phyloP scores from a whole-genome alignment of 2,888 invertebrate species.

The Microctonus aethiopoides region DNA sequence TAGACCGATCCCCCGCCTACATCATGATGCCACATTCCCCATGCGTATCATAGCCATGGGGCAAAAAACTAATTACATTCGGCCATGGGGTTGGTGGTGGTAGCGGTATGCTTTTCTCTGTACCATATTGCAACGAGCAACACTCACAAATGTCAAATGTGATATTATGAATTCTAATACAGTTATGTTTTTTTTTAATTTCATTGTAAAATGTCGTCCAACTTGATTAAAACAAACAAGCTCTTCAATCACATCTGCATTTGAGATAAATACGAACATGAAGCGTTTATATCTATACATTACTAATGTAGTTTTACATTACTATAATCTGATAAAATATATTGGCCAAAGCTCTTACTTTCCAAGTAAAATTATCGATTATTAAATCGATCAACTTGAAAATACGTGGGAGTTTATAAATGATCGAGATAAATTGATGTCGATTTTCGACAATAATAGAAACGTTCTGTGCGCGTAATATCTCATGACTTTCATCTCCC shows the following conservation, averaged over 20 bases:
- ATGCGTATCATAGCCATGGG: constrained; percentile 57
- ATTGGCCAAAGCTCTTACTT: not conserved
- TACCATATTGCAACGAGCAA: constrained; percentile 58
- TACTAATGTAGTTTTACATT: not conserved
- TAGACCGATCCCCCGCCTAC: constrained; percentile 43
- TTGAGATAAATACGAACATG: no score
- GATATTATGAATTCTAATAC: constrained; percentile 54
- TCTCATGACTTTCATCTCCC: constrained; percentile 44
- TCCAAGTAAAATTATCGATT: not conserved
- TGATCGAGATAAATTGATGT: constrained; percentile 37
- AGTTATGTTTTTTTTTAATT: no score
- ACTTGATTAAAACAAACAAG: no score
- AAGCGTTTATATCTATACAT: no score
- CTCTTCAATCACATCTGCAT: no score
- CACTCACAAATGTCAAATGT: constrained; percentile 46
- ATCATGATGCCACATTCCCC: constrained; percentile 43
- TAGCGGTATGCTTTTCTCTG: constrained; percentile 29
- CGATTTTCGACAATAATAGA: constrained; percentile 52
- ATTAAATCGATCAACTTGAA: constrained; percentile 21
- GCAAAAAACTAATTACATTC: constrained; percentile 65
- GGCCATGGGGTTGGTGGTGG: constrained; percentile 47
- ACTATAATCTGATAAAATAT: constrained; percentile 5
- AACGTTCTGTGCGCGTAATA: constrained; percentile 44
- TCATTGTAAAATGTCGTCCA: no score
- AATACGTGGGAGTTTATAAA: constrained; percentile 15